These are phyloP conservation scores for Hippocampus comes DNA, from an alignment of 2,113 vertebrate genomes.

Conservation along the genomic window DNA sequence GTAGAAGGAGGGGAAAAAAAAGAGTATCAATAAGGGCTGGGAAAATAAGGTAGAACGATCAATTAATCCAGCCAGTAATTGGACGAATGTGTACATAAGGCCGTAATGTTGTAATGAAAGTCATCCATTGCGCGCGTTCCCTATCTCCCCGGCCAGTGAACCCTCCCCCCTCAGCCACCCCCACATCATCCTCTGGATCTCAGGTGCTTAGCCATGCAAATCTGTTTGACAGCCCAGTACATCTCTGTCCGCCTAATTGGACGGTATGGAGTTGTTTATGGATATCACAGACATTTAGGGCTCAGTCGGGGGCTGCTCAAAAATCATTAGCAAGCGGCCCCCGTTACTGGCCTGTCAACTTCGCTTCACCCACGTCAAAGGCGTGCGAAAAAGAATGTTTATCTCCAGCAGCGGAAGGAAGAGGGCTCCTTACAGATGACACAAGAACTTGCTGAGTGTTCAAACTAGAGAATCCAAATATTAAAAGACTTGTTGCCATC, in stretches of 20 bases:
- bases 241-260: slow-evolving; percentile 99
- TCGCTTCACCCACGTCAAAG: slow-evolving; percentile 73
- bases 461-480: slow-evolving; percentile 43
- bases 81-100: slow-evolving; percentile 81
- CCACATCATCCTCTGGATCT: slow-evolving; percentile 88
- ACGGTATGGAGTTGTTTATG: slow-evolving; percentile 98
- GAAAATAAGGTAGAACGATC: slow-evolving; percentile 84
- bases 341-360: slow-evolving; percentile 86
- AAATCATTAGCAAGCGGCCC: slow-evolving; percentile 94
- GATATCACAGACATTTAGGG: slow-evolving; percentile 95
- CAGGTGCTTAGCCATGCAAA: slow-evolving; percentile 97
- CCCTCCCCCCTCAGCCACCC: slow-evolving; percentile 65
- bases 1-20: slow-evolving; percentile 39
- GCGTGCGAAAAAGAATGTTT: slow-evolving; percentile 57
- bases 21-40: slow-evolving; percentile 68
- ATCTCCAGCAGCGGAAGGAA: slow-evolving; percentile 66
- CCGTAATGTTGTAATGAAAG: slow-evolving; percentile 92
- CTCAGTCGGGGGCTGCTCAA: slow-evolving; percentile 93
- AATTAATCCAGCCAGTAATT: slow-evolving; percentile 99
- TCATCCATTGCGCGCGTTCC: slow-evolving; percentile 86
- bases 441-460: slow-evolving; percentile 54
- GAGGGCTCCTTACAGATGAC: slow-evolving; percentile 49
- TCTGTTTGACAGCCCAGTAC: slow-evolving; percentile 92
- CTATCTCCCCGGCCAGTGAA: slow-evolving; percentile 78
- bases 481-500: neutral